Evolutionary conservation across 2,888 invertebrate species (phyloP).

Genomic region (Tinea trinotella): DNA sequence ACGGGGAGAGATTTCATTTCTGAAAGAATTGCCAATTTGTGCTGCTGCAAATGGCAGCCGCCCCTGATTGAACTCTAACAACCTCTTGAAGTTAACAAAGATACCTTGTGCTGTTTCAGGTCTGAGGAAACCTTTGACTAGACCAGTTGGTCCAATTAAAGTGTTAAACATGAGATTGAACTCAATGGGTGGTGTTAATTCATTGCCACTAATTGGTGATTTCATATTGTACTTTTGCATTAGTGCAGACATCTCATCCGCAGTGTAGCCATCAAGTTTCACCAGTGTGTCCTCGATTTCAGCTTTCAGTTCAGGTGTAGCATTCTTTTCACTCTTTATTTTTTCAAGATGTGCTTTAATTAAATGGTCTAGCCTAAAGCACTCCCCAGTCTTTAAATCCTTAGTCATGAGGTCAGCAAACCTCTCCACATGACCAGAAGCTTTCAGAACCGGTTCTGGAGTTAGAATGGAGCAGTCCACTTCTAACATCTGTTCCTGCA

Average conservation of each 20-base stretch:
- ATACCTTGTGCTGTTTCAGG: constrained; percentile 99
- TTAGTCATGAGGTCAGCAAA: constrained; percentile 99
- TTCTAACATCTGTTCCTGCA: constrained; percentile 99
- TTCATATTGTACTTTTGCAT: constrained; percentile 92
- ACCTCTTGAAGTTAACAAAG: constrained; percentile 98
- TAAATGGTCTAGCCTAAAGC: constrained; percentile 97
- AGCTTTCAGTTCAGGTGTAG: constrained; percentile 76
- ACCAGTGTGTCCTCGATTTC: constrained; percentile 86
- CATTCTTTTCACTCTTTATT: constrained; percentile 86
- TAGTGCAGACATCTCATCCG: constrained; percentile 89
- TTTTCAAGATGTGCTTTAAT: constrained; percentile 96
- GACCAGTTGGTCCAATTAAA: constrained; percentile 96
- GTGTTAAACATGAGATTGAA: constrained; percentile 99
- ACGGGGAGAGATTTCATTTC: constrained; percentile 99
- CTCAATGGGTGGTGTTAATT: constrained; percentile 94
- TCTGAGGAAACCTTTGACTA: constrained; percentile 93
- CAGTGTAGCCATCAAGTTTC: constrained; percentile 92
- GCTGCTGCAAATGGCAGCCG: constrained; percentile 97
- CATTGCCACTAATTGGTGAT: constrained; percentile 95
- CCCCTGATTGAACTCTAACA: constrained; percentile 97
- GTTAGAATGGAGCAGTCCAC: constrained; percentile 98
- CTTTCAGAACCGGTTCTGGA: constrained; percentile 96
- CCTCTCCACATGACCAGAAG: constrained; percentile 98
- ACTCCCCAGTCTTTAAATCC: constrained; percentile 95
- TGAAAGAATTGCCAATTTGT: constrained; percentile 98